Evolutionary conservation across 2,113 vertebrate species (phyloP), one percentile per base, ranked within the genome.

Genomic region (Chamaetylas fuelleborni): DNA sequence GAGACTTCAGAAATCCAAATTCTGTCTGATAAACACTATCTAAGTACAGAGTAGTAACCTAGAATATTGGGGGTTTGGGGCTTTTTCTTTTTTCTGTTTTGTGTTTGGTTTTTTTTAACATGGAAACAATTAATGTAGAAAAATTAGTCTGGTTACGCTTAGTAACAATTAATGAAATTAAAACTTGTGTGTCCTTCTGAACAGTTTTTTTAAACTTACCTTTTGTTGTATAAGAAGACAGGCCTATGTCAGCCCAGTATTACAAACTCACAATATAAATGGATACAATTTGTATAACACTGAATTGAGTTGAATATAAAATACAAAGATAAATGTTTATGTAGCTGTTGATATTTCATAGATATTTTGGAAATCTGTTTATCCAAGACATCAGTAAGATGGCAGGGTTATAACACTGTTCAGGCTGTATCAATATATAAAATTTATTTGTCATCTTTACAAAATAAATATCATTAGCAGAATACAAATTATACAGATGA

Each of bases 321-420:
- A 25, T 69, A 36, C 9, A 38, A 78, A 71, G 48, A 79, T 16
- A 72, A 82, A n/a, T 88, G 8, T 12, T 86, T 80, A 36, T 38
- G 6, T 28, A 51, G 24, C 61, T 10, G 14, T 88, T 86, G 34
- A 81, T 88, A 22, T 64, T 72, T 73, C 67, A 22, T 28, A 81
- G 51, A 40, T 84, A n/a, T 86, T 93, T 90, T 91, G 70, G 36
- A 67, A 93, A 62, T 66, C 19, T 94, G 36, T 96, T 92, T 93
- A 66, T 93, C 82, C 58, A 51, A 92, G 54, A 81, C 33, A 79
- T 71, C 53, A 88, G 5, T 53, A 77, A 91, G 69, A 74, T 40
- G 88, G 34, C 24, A 22, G 28, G 72, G n/a, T 90, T 95, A 67
- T 53, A 86, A 79, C 83, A 85, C 18, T 87, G 11, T 42, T 86